Base-by-base conservation (phyloP, 2,113 vertebrate genomes). In the Leptobrachium leishanense region DNA sequence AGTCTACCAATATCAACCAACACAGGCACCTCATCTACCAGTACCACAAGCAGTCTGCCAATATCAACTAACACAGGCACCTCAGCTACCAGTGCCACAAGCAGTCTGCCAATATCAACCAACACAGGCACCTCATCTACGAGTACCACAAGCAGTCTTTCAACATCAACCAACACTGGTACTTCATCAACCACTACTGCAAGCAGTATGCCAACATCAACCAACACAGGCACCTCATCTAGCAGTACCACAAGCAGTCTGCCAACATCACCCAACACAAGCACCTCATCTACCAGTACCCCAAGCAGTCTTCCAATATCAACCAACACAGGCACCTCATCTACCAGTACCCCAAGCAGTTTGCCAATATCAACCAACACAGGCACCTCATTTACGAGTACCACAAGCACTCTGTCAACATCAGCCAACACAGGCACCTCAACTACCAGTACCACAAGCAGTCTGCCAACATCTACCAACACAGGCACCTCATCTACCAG, bases 191-290 rank as follows among this genome's bases (percentile, higher is more conserved):
- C 8, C 40, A 65, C 1, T 11, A 31, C 20, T 3, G 5, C 62
- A 12, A 65, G 9, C 1, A 54, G 20, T 41, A 2, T 6, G 7
- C 20, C 43, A 6, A 43, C 39, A 70, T 31, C 44, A 43, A 62
- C 42, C 3, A 41, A 75, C 63, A 54, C 39, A n/a, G 5, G 7
- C 9, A 41, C 39, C 2, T 50, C 74, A 6, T 67, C 66, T 66
- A 63, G 53, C 53, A 75, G 44, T 53, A 63, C 44, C 43, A 66
- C 74, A 66, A 75, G 43, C 53, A 65, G 2, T 7, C 74, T 40
- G 12, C 15, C 40, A 40, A 64, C 12, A 66, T 65, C 74, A 20
- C 15, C 44, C 12, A 50, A 50, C 46, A 50, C 46, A 50, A 1
- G 46, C 20, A n/a, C 68, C 43, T 44, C 42, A 44, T n/a, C 7